These are phyloP conservation scores for Caenorhabditis sp. DNA, from an alignment of 2,888 invertebrate genomes.

Conservation along the genomic window DNA sequence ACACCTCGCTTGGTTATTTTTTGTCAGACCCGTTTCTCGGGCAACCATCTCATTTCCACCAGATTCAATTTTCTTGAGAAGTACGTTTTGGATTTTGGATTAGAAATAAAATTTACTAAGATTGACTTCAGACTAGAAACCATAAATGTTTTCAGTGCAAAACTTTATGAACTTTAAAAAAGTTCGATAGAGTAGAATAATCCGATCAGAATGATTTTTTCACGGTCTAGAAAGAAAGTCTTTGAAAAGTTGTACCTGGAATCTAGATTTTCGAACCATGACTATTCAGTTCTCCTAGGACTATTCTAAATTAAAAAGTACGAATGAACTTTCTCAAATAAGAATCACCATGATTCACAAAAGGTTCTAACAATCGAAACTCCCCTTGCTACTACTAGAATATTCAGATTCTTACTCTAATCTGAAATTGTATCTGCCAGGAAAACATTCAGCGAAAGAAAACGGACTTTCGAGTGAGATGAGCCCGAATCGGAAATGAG, in stretches of 20 bases:
- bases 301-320: background rate
- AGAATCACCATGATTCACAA: background rate
- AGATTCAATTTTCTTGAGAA: too few relatives aligned
- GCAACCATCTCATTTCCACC: background rate
- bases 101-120: too few relatives aligned
- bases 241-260: too few relatives aligned
- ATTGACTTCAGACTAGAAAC: too few relatives aligned
- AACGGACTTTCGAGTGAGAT: constrained; percentile 9
- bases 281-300: too few relatives aligned
- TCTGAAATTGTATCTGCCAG: constrained; percentile 11
- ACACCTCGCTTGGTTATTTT: constrained; percentile 8
- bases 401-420: constrained; percentile 13
- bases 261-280: too few relatives aligned
- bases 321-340: background rate
- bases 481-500: constrained; percentile 37
- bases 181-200: too few relatives aligned
- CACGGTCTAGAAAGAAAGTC: too few relatives aligned
- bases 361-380: background rate
- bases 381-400: background rate
- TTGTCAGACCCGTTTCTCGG: constrained; percentile 16
- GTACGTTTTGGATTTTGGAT: background rate
- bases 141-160: too few relatives aligned
- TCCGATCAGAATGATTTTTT: too few relatives aligned
- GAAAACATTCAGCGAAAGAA: constrained; percentile 3
- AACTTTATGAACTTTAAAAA: too few relatives aligned